Base-by-base conservation (phyloP, 2,888 invertebrate genomes). In the Neoascia interrupta region DNA sequence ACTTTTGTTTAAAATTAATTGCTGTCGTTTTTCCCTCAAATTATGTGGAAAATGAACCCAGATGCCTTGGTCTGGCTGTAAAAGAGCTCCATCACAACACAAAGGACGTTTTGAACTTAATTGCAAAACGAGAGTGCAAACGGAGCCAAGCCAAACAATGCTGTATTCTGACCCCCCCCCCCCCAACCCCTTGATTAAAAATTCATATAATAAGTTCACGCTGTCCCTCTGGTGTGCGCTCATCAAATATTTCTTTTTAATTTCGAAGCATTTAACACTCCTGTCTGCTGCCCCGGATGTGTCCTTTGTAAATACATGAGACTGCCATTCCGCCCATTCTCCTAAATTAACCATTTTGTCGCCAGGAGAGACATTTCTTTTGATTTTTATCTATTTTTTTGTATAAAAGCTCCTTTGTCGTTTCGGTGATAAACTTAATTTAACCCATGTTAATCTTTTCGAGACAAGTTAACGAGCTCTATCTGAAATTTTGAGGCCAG, bases 181-280 rank as follows among this genome's bases (percentile, higher is more conserved):
- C 45, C 39, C 37, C 45, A 26, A 53, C 66, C 58, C 66, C 45
- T 53, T 72, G 60, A 64, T 76, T 76, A 76, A 76, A 76, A 72
- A 60, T 54, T 68, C 34, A 75, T 58, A 39, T n/a, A 31, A 3
- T 31, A n/a, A 15, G 28, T n/a, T n/a, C 26, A 26, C 37, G 8
- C 18, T 3, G n/a, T 13, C 16, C 26, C 28, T 21, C 26, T 23
- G 16, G 19, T 18, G 23, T 37, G 31, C n/a, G 63, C 49, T 76
- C 75, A 58, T 76, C 56, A 76, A 76, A 76, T 76, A 75, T 76
- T 76, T 76, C 70, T 58, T 69, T 75, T 75, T 63, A 69, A 75
- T 58, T 63, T 49, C 45, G 37, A 69, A 75, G 39, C 58, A 69
- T 75, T 75, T 69, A 75, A 53, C 69, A 37, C 70, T 45, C 39